A percentile compares a stretch with the other conserved stretches of the same genome.
Evolutionary conservation across 1,140 invertebrate genomes (phyloP).

Genomic region (Homarus americanus): DNA sequence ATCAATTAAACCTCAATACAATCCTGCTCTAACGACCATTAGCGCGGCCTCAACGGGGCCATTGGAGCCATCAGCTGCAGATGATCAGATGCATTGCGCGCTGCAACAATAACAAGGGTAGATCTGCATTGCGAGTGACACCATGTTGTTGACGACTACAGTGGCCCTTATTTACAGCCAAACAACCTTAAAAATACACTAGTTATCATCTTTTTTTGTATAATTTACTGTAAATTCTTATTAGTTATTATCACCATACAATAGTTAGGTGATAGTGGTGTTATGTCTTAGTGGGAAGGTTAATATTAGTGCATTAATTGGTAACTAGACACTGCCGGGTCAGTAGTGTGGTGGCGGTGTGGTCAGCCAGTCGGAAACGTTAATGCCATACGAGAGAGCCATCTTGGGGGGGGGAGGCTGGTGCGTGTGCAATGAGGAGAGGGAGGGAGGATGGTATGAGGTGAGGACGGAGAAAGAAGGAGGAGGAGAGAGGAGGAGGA

Average conservation of each 20-base stretch:
- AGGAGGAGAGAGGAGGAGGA: background rate
- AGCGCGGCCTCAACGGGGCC: conserved; percentile 45
- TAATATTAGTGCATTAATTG: background rate
- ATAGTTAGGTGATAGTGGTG: too few species aligned
- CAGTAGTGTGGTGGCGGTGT: conserved; percentile 7
- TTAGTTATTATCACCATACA: too few species aligned
- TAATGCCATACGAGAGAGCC: background rate
- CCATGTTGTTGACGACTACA: conserved; percentile 7
- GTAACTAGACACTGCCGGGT: background rate
- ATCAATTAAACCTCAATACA: conserved; percentile 55
- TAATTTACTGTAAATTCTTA: too few species aligned
- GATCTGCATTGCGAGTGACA: conserved; percentile 54
- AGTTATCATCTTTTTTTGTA: too few species aligned
- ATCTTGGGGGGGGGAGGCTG: background rate
- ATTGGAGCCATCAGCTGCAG: conserved; percentile 58
- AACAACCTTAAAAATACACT: too few species aligned
- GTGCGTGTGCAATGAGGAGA: background rate
- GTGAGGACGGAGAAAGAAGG: background rate
- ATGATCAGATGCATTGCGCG: conserved; percentile 59
- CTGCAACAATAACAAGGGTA: conserved; percentile 52
- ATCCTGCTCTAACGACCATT: conserved; percentile 54
- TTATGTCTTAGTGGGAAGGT: too few species aligned
- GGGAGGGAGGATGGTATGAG: background rate
- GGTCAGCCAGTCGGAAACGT: conserved; percentile 28
- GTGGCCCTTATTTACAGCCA: too few species aligned